phyloP scores from a whole-genome alignment of 2,113 vertebrate species.

The Gallinago media region DNA sequence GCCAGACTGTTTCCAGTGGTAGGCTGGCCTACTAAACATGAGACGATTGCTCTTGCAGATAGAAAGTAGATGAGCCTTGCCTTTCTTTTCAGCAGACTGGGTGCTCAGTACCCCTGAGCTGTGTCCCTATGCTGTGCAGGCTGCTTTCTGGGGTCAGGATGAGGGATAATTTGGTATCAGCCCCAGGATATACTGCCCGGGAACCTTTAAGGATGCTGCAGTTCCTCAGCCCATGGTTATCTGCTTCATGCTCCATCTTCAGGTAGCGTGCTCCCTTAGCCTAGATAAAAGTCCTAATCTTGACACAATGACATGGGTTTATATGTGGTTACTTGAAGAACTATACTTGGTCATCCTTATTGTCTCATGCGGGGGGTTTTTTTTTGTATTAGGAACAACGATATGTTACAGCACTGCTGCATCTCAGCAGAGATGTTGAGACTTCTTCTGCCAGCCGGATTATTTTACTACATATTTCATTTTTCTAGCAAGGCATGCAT shows the following conservation, averaged over 20 bases:
- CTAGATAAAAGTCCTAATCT: neutral
- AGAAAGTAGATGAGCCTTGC: neutral
- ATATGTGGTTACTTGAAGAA: neutral
- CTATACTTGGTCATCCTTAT: neutral
- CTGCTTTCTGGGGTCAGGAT: neutral
- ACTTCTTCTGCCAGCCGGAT: neutral
- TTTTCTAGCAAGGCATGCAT: neutral
- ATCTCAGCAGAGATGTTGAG: neutral
- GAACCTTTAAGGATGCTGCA: neutral
- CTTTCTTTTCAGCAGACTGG: neutral
- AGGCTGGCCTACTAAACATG: neutral
- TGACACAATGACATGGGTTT: fast-evolving
- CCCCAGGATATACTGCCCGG: neutral
- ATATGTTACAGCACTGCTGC: neutral
- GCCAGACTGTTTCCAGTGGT: neutral
- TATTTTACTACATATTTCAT: neutral
- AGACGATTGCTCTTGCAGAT: neutral
- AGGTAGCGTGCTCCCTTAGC: neutral
- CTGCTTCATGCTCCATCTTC: neutral
- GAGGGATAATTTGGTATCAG: neutral
- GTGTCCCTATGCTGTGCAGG: neutral
- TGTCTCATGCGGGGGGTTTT: neutral
- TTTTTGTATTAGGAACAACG: neutral
- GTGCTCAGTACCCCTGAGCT: neutral
- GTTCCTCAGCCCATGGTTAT: neutral